Percentiles rank a stretch among this genome's conserved stretches.
phyloP scores from a whole-genome alignment of 2,888 invertebrate species.

The Tiliacea citrago region DNA sequence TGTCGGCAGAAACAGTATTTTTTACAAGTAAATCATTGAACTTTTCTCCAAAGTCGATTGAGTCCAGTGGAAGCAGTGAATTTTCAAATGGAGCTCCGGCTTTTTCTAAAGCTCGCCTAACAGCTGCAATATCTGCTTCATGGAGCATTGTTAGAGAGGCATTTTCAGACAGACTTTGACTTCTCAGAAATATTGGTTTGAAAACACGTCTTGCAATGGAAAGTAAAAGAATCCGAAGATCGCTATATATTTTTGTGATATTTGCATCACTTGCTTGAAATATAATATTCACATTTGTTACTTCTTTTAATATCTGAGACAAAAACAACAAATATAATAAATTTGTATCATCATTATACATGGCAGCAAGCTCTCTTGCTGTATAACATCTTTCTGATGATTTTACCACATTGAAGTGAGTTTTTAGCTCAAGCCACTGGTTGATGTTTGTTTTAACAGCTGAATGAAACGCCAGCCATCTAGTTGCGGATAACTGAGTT shows the following conservation, averaged over 20 bases:
- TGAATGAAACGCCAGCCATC: neutral
- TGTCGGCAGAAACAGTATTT: constrained; percentile 2
- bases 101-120: constrained; percentile 5
- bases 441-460: neutral
- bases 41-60: neutral
- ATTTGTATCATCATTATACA: constrained; percentile 7
- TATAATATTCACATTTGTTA: neutral
- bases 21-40: constrained; percentile 1
- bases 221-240: neutral
- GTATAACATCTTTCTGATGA: constrained; percentile 5
- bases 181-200: constrained; percentile 10
- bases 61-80: constrained; percentile 1
- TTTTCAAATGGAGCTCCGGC: neutral
- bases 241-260: constrained; percentile 3
- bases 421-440: constrained; percentile 9
- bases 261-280: constrained; percentile 12
- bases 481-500: neutral
- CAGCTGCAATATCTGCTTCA: constrained; percentile 8
- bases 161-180: constrained; percentile 5
- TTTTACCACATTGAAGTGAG: neutral
- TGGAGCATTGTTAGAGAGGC: neutral
- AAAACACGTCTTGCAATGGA: constrained; percentile 12
- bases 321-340: constrained; percentile 1
- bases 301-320: neutral
- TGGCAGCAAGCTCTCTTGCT: constrained; percentile 4